Base-by-base conservation (phyloP, 2,888 invertebrate species). In the Ptilodon capucinus region DNA sequence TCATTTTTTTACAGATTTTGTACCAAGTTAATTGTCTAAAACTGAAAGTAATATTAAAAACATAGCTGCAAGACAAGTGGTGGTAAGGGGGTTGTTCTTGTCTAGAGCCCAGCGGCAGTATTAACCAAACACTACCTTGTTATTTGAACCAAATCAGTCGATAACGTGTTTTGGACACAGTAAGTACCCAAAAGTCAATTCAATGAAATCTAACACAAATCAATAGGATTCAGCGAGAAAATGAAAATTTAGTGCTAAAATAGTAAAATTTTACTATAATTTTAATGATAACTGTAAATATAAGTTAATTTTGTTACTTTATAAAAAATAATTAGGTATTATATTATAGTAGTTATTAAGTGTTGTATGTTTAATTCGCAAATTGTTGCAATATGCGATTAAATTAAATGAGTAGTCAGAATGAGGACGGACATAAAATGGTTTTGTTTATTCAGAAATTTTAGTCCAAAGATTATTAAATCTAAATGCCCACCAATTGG, bases 251-350 rank as follows among this genome's bases (percentile, higher is more conserved):
- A 80, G 81, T 81, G 77, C 80, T 82, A 86, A 84, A 85, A 82
- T 88, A 88, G 86, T 81, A 80, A 88, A 88, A 83, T 87, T 86
- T 84, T 86, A 84, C 86, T 88, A 87, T 88, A 82, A 80, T 80
- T 84, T 86, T 87, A 84, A 86, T 76, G 75, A 81, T 86, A 81
- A 89, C 75, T 91, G 91, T 91, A 91, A 88, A 91, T 91, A 91
- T 91, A 90, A 89, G 89, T 89, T 91, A 91, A 91, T 88, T 88
- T 89, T 90, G 90, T 91, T 91, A 90, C 86, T 87, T 88, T 88
- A 84, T 87, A 86, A 86, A 84, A n/a, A 78, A 78, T 86, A 88
- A 86, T 86, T 90, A 90, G 89, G 87, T 89, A 89, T 87, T 88
- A 88, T 89, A 86, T 81, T 88, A 86, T 87, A 86, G 74, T 89